phyloP scores from a whole-genome alignment of 1,140 invertebrate genomes.

The Eueides isabella region DNA sequence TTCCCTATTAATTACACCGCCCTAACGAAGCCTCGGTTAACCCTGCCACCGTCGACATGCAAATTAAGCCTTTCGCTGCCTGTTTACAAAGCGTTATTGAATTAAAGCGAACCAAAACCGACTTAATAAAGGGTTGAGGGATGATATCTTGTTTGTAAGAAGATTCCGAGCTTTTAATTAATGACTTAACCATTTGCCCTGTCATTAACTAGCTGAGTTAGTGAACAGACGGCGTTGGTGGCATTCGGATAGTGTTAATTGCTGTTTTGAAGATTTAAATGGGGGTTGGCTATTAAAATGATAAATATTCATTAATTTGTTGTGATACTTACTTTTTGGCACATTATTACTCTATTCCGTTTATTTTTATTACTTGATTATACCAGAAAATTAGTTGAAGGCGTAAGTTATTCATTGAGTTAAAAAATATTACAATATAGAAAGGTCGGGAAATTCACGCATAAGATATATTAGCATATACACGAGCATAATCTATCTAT shows the following conservation, averaged over 20 bases:
- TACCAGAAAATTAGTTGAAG: too few relatives aligned
- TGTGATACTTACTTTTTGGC: background rate
- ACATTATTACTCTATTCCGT: too few relatives aligned
- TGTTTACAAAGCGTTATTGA: constrained; percentile 79
- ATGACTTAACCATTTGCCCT: constrained; percentile 69
- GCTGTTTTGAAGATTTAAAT: constrained; percentile 19
- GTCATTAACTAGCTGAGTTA: constrained; percentile 70
- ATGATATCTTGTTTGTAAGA: constrained; percentile 77
- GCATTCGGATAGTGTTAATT: constrained; percentile 49
- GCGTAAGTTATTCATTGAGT: too few relatives aligned
- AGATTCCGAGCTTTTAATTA: constrained; percentile 77
- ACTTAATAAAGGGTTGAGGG: constrained; percentile 73
- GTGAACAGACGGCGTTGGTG: constrained; percentile 46
- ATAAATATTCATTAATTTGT: background rate
- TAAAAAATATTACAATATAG: too few relatives aligned
- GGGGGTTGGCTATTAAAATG: constrained; percentile 17
- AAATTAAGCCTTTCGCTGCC: constrained; percentile 80
- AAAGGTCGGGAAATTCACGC: too few relatives aligned
- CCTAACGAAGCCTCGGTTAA: constrained; percentile 79
- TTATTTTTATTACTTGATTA: too few relatives aligned
- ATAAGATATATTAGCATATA: too few relatives aligned
- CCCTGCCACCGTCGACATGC: constrained; percentile 72
- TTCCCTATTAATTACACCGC: constrained; percentile 72
- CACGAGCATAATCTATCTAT: too few relatives aligned
- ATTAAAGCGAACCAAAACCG: constrained; percentile 69